Evolutionary conservation across 37 sponge, comb jelly and placozoan species (phyloP).

Genomic region (Beroe forskalii): DNA sequence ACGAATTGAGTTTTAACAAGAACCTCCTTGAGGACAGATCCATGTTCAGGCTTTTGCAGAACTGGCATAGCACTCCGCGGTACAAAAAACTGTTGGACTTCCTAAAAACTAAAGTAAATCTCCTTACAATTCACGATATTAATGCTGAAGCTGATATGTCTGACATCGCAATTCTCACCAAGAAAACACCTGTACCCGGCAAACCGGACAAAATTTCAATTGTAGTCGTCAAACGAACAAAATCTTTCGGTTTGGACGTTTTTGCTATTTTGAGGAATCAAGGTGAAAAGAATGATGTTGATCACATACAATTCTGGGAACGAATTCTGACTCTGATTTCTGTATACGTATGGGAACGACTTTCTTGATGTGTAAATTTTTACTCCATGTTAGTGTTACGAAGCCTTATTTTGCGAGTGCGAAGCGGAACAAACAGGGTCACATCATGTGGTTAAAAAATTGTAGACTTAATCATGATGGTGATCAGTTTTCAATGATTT

Average conservation of each 20-base stretch:
- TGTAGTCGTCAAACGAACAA: constrained; percentile 16
- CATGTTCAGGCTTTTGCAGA: constrained; percentile 3
- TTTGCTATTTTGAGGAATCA: constrained; percentile 26
- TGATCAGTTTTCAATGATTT: too few relatives aligned
- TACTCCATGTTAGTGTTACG: too few relatives aligned
- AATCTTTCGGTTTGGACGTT: not conserved
- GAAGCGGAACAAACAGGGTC: too few relatives aligned
- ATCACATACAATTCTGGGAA: constrained; percentile 44
- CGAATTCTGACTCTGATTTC: constrained; percentile 37
- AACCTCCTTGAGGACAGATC: not conserved
- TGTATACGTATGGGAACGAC: constrained; percentile 60
- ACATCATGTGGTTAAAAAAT: too few relatives aligned
- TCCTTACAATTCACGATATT: not conserved
- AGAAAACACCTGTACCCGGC: not conserved
- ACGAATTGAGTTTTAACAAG: constrained; percentile 1
- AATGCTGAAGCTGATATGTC: not conserved
- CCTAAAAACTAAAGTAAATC: not conserved
- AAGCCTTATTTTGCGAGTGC: too few relatives aligned
- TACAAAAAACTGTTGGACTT: constrained; percentile 55
- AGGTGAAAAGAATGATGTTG: not conserved
- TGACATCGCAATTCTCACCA: constrained; percentile 18
- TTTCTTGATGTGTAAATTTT: too few relatives aligned
- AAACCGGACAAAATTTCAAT: constrained; percentile 12
- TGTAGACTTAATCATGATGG: too few relatives aligned
- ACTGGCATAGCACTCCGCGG: not conserved